Conservation (phyloP, 2,888 invertebrate genomes). For the Drosophila phalerata region DNA sequence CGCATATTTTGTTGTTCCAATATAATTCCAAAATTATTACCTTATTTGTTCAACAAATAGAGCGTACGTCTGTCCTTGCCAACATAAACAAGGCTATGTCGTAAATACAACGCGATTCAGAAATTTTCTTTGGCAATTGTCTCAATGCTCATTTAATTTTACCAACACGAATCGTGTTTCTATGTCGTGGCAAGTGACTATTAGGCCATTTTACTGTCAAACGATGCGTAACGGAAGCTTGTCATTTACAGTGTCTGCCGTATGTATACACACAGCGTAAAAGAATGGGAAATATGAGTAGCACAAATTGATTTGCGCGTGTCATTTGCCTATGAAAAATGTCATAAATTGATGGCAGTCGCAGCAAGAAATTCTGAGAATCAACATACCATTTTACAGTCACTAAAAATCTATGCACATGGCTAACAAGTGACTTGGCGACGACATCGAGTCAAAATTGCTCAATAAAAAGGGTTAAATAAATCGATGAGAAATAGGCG, state of each 20-base stretch:
- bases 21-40: conserved; percentile 46
- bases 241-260: conserved; percentile 42
- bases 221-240: conserved; percentile 72
- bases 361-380: conserved; percentile 40
- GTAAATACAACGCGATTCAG: conserved; percentile 33
- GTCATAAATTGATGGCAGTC: conserved; percentile 66
- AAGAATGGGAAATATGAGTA: conserved; percentile 28
- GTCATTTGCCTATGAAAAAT: conserved; percentile 74
- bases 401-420: conserved; percentile 48
- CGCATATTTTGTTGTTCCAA: conserved; percentile 24
- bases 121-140: conserved; percentile 41
- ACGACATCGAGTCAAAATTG: conserved; percentile 9
- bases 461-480: conserved; percentile 39
- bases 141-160: conserved; percentile 79
- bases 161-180: conserved; percentile 71
- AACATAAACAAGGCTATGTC: conserved; percentile 24
- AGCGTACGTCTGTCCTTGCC: conserved; percentile 23
- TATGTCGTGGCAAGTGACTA: conserved; percentile 80
- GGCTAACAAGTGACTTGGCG: not conserved
- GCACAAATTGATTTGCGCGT: conserved; percentile 71
- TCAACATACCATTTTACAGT: conserved; percentile 62
- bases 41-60: conserved; percentile 58
- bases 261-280: not conserved
- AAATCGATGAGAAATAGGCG: conserved; percentile 54
- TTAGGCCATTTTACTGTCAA: conserved; percentile 62